A percentile compares a stretch with the other conserved stretches of the same genome.
Conservation (phyloP, 2,797 vertebrate genomes). For the Gymnoscopelus braueri region DNA sequence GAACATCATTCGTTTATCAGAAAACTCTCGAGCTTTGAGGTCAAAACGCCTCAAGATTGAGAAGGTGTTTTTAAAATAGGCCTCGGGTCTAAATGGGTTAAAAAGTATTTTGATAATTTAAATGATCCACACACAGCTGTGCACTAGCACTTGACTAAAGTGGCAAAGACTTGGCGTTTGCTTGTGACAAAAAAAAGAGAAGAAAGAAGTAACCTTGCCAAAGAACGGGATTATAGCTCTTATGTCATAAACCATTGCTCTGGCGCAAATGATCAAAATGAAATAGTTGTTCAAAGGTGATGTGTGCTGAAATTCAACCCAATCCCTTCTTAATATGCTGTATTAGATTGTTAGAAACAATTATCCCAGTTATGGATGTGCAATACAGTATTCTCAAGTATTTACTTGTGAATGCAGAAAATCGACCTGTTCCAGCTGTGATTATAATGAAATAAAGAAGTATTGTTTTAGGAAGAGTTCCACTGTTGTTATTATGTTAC, state of each 20-base stretch:
- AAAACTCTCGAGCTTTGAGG: too few relatives aligned
- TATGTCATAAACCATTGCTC: conserved; percentile 40
- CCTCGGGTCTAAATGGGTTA: too few relatives aligned
- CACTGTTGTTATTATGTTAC: too few relatives aligned
- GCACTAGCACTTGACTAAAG: too few relatives aligned
- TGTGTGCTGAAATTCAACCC: not conserved
- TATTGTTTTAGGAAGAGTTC: too few relatives aligned
- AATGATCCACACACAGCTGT: too few relatives aligned
- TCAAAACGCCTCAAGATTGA: too few relatives aligned
- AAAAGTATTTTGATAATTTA: too few relatives aligned
- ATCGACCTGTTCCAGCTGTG: too few relatives aligned
- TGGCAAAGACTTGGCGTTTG: conserved; percentile 16
- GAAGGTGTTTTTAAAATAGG: too few relatives aligned
- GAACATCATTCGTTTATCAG: too few relatives aligned
- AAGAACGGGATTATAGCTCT: conserved; percentile 37
- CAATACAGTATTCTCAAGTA: not conserved
- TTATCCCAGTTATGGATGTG: conserved; percentile 11
- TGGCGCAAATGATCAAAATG: conserved; percentile 24
- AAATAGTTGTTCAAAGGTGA: conserved; percentile 10
- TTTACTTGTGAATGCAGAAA: not conserved
- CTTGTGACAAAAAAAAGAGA: conserved; percentile 26
- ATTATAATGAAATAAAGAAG: too few relatives aligned
- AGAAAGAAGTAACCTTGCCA: conserved; percentile 26
- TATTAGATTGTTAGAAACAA: not conserved
- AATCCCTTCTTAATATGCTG: not conserved